These are phyloP conservation scores for Ochotona curzoniae DNA, from an alignment of 2,113 vertebrate genomes.

Conservation along the genomic window DNA sequence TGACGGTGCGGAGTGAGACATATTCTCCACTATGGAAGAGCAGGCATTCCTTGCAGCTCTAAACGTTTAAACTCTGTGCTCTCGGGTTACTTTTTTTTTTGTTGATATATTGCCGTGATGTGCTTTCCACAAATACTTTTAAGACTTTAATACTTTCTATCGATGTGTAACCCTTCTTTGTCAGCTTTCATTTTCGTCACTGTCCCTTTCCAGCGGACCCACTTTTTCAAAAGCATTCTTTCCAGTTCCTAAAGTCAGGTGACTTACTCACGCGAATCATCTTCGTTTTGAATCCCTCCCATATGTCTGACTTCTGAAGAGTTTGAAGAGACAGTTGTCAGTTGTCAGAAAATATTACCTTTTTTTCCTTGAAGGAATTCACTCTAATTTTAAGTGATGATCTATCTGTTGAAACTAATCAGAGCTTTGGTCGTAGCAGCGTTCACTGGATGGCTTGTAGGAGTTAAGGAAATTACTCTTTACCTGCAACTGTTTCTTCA, in stretches of 20 bases:
- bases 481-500: not conserved
- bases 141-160: not conserved
- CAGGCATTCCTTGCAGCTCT: not conserved
- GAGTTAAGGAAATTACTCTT: not conserved
- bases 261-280: not conserved
- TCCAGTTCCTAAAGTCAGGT: not conserved
- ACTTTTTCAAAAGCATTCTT: not conserved
- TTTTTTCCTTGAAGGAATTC: not conserved
- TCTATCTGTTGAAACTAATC: not conserved
- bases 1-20: not conserved
- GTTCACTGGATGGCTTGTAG: not conserved
- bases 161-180: not conserved
- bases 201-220: not conserved
- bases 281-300: not conserved
- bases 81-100: not conserved
- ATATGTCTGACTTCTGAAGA: not conserved
- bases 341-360: not conserved
- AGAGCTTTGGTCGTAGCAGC: not conserved
- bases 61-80: not conserved
- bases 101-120: not conserved
- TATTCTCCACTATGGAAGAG: not conserved
- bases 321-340: not conserved
- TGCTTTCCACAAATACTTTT: not conserved
- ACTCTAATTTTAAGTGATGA: not conserved
- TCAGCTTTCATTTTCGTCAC: not conserved